Conservation (phyloP, 2,797 vertebrate genomes). For the Lepus townsendii region DNA sequence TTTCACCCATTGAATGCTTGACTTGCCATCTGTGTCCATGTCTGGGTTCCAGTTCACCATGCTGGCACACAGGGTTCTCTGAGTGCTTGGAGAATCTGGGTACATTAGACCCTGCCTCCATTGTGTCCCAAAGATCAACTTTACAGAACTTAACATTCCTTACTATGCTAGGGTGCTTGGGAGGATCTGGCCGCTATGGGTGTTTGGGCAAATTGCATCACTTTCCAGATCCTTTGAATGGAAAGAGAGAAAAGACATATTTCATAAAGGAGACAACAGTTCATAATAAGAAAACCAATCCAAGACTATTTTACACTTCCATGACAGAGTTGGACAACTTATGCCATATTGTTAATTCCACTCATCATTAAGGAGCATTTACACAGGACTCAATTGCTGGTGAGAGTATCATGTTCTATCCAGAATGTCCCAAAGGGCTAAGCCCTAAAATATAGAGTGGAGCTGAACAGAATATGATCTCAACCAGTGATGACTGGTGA, state of each 20-base stretch:
- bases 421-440: neutral
- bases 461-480: neutral
- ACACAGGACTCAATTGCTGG: neutral
- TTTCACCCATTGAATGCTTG: neutral
- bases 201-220: neutral
- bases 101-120: neutral
- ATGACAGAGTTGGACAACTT: conserved; percentile 13
- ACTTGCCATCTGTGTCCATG: neutral
- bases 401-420: neutral
- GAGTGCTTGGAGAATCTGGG: neutral
- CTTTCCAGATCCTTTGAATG: neutral
- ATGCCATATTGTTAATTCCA: conserved; percentile 23
- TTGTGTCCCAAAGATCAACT: neutral
- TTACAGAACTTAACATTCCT: neutral
- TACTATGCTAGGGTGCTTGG: neutral
- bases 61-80: neutral
- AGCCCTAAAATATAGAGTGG: neutral
- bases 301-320: conserved; percentile 37
- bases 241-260: neutral
- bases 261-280: conserved; percentile 33
- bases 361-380: conserved; percentile 35
- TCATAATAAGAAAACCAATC: conserved; percentile 24
- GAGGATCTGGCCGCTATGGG: neutral
- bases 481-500: neutral
- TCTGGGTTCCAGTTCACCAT: neutral